Conservation (phyloP, 1,140 invertebrate species). For the Trichonephila inaurata region DNA sequence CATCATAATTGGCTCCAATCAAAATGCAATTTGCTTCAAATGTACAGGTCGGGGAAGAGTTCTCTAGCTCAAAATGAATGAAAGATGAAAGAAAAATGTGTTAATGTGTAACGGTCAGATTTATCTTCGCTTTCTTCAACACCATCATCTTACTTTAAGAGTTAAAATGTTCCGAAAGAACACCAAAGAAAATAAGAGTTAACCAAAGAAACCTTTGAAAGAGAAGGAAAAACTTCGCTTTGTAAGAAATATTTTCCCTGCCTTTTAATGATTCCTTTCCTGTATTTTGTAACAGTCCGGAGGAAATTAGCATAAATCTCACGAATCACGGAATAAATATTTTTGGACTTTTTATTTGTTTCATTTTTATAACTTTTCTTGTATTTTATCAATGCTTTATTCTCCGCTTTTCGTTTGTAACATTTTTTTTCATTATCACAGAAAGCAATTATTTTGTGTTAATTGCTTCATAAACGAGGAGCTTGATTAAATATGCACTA, state of each 20-base stretch:
- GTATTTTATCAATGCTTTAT: not conserved
- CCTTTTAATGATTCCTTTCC: conserved; percentile 8
- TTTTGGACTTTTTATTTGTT: not conserved
- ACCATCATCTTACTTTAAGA: not conserved
- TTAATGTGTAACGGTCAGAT: not conserved
- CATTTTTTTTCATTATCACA: not conserved
- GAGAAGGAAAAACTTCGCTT: no score
- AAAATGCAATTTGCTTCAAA: not conserved
- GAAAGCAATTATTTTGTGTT: conserved; percentile 15
- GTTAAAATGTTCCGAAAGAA: not conserved
- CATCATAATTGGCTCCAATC: not conserved
- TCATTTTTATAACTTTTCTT: not conserved
- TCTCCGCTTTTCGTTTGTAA: not conserved
- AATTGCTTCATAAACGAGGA: conserved; percentile 59
- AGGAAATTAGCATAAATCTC: conserved; percentile 46
- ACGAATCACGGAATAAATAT: not conserved
- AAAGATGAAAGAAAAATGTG: not conserved
- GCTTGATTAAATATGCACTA: conserved; percentile 50
- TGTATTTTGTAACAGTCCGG: conserved; percentile 5
- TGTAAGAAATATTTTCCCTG: not conserved
- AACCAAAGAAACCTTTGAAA: not conserved
- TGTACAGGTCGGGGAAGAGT: not conserved
- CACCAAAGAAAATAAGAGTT: not conserved
- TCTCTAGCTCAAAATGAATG: no score
- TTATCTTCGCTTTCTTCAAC: not conserved